Evolutionary conservation across 2,888 invertebrate species (phyloP), one percentile per base, ranked within the genome.

Genomic region (Dione vanillae): DNA sequence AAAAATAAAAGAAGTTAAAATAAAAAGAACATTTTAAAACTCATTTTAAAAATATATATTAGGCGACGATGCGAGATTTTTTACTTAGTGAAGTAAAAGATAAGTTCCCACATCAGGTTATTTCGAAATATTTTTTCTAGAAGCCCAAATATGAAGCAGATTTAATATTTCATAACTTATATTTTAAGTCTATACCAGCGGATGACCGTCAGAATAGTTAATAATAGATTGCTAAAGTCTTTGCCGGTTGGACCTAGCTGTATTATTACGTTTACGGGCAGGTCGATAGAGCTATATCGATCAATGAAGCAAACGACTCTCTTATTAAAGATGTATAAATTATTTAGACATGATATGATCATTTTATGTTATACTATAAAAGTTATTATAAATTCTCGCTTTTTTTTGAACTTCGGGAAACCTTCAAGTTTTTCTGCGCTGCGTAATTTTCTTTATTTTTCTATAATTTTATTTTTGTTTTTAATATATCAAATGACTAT

Each of bases 281-380:
- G 10, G 59, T 61, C 59, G 43, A 43, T 61, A 61, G 20, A 43
- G 43, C 27, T 43, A 40, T 61, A 61, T 61, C 43, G 59, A 61
- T 61, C 43, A 27, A 27, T 35, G 20, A 10, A 45, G 43, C 27
- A 61, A 61, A 43, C 59, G 0, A 61, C 59, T 59, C 59, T 27
- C n/a, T 27, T 61, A 12, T 43, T 61, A 43, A 43, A 59, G n/a
- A 43, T 59, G 9, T 43, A 20, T 20, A 59, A 14, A 43, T 43
- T 9, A 27, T 20, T 45, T 41, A 20, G n/a, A 43, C 20, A 54
- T 37, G 54, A 54, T 54, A 54, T n/a, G 37, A 10, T 49, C 8
- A 40, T 43, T 43, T 43, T 12, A 43, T 43, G 5, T 43, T 43
- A 40, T 40, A 11, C 40, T 5, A 10, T 11, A n/a, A n/a, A n/a